phyloP scores from a whole-genome alignment of 2,888 invertebrate genomes.

The Agriopis leucophaearia region DNA sequence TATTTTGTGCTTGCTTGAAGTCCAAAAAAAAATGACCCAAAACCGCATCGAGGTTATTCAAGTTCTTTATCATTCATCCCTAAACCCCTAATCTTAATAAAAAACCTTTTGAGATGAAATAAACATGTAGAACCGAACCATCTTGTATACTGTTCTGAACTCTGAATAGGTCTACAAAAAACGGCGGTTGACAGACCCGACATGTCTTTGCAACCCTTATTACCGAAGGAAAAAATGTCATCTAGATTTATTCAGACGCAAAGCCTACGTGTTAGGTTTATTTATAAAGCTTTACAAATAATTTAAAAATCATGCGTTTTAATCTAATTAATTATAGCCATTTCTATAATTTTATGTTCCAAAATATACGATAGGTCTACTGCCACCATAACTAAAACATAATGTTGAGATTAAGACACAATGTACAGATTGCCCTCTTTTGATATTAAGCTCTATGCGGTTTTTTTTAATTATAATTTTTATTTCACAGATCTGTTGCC shows the following conservation, averaged over 20 bases:
- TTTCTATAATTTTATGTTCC: too few species aligned
- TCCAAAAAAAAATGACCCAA: slow-evolving; percentile 4
- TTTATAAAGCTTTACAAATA: background rate
- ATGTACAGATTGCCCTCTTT: too few species aligned
- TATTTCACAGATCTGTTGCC: slow-evolving; percentile 90
- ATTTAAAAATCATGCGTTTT: too few species aligned
- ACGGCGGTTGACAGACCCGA: slow-evolving; percentile 25
- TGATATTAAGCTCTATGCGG: background rate
- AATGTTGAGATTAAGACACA: too few species aligned
- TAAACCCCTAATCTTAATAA: slow-evolving; percentile 16
- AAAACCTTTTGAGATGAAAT: slow-evolving; percentile 18
- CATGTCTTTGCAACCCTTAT: slow-evolving; percentile 33
- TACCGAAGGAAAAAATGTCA: slow-evolving; percentile 27
- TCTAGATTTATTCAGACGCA: slow-evolving; percentile 24
- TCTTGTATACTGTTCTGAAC: slow-evolving; percentile 14
- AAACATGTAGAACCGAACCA: slow-evolving; percentile 6
- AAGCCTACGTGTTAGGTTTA: slow-evolving; percentile 1
- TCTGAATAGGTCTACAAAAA: slow-evolving; percentile 24
- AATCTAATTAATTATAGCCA: too few species aligned
- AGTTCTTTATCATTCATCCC: background rate
- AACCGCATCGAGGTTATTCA: background rate
- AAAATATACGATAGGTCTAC: too few species aligned
- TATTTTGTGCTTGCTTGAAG: slow-evolving; percentile 1
- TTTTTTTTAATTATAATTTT: background rate
- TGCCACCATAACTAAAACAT: too few species aligned